A percentile compares a stretch with the other conserved stretches of the same genome.
phyloP scores from a whole-genome alignment of 2,113 vertebrate genomes.

The Tonatia bakeri region DNA sequence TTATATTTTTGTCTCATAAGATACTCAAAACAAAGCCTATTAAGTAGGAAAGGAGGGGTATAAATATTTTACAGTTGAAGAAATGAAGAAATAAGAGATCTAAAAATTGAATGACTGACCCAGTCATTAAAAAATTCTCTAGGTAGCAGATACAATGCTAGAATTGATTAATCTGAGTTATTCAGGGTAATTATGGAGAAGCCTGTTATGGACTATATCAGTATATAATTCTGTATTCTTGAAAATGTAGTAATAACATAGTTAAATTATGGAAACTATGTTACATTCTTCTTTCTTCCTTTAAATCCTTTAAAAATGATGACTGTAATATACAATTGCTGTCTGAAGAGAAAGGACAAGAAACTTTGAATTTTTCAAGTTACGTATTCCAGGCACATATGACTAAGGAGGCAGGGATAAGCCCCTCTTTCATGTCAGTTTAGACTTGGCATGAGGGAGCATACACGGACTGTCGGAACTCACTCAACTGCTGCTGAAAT shows the following conservation, averaged over 20 bases:
- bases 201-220: background rate
- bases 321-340: background rate
- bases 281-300: slow-evolving; percentile 4
- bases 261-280: background rate
- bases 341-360: slow-evolving; percentile 11
- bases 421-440: background rate
- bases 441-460: slow-evolving; percentile 8
- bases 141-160: background rate
- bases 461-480: slow-evolving; percentile 30
- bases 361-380: background rate
- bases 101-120: background rate
- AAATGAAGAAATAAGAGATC: background rate
- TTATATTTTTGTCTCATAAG: background rate
- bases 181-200: background rate
- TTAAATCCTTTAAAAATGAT: background rate
- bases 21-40: background rate
- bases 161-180: background rate
- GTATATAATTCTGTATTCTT: background rate
- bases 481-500: background rate
- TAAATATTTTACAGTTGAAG: background rate
- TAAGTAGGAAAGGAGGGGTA: background rate
- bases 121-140: background rate
- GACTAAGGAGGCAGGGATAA: background rate
- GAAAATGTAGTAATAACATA: slow-evolving; percentile 15
- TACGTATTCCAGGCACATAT: background rate